Evolutionary conservation across 2,888 invertebrate species (phyloP), one percentile per base, ranked within the genome.

Genomic region (Hymenopus coronatus): DNA sequence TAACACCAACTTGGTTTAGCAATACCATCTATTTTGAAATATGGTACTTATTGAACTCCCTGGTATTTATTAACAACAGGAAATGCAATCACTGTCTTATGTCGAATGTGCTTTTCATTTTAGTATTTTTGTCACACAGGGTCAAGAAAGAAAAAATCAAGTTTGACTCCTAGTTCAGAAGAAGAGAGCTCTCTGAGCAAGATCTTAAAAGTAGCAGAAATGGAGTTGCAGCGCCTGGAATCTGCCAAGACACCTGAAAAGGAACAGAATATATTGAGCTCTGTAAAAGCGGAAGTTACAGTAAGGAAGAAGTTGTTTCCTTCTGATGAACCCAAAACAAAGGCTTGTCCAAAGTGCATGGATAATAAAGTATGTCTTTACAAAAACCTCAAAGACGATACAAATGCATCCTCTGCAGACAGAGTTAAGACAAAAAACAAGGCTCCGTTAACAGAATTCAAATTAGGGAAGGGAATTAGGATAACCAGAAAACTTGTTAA

Each of bases 161-260:
- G 6, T 20, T 4, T 70, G 6, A 15, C 8, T 20, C 25, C 54
- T 70, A 6, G 54, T 70, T 25, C 54, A 20, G 54, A 70, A 20
- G 54, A 70, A 20, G 54, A 20, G 25, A 70, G 54, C 54, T 87
- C 28, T 15, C 70, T 87, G 94, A 94, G 95, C 93, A 94, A 94
- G 91, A 94, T 95, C 91, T 92, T 95, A 84, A 93, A 94, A 91
- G 95, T 95, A 28, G 95, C 94, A 81, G 94, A 95, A 91, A 95
- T 95, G 95, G 95, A 95, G 93, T 93, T 95, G 92, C 94, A 20
- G 20, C 54, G 54, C 15, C 25, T 70, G 54, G 54, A 70, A 70
- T 70, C 54, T 70, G 20, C 14, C 15, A 70, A 70, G 54, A 70
- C 54, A 70, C 54, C 54, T 70, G 25, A 25, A 0, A 70, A 70